phyloP scores from a whole-genome alignment of 1,140 invertebrate species.

The Euwallacea similis region DNA sequence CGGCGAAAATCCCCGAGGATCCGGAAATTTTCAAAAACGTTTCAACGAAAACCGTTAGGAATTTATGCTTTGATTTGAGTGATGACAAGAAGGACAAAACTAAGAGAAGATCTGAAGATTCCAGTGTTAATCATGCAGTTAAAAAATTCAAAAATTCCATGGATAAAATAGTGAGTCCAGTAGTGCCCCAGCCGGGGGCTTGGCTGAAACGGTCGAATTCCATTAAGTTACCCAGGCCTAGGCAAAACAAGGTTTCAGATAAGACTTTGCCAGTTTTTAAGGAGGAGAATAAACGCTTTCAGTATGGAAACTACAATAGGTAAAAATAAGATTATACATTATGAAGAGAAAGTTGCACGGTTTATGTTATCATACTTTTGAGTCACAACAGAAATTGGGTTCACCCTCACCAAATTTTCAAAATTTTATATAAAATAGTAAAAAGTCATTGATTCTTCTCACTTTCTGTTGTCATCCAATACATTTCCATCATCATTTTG shows the following conservation, averaged over 20 bases:
- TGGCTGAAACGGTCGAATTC: conserved; percentile 63
- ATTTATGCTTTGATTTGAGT: conserved; percentile 19
- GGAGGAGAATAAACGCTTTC: conserved; percentile 76
- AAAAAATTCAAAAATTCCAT: conserved; percentile 68
- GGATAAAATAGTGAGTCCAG: conserved; percentile 91
- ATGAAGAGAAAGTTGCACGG: too few relatives aligned
- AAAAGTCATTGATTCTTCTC: too few relatives aligned
- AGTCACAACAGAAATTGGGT: too few relatives aligned
- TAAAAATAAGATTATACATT: conserved; percentile 40
- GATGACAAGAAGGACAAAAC: conserved; percentile 41
- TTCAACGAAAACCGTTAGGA: conserved; percentile 9
- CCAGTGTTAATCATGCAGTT: conserved; percentile 15
- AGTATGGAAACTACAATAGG: conserved; percentile 95
- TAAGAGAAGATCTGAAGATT: conserved; percentile 37
- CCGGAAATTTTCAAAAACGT: conserved; percentile 10
- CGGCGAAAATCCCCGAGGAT: conserved; percentile 51
- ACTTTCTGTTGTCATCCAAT: too few relatives aligned
- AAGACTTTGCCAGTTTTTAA: conserved; percentile 69
- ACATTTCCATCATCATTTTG: too few relatives aligned
- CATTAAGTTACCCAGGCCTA: conserved; percentile 39
- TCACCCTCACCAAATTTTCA: too few relatives aligned
- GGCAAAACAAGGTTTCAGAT: conserved; percentile 45
- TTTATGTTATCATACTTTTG: too few relatives aligned
- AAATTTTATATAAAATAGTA: too few relatives aligned
- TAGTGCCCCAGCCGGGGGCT: conserved; percentile 83